Conservation (phyloP, 2,888 invertebrate species). For the Uloborus plumipes region DNA sequence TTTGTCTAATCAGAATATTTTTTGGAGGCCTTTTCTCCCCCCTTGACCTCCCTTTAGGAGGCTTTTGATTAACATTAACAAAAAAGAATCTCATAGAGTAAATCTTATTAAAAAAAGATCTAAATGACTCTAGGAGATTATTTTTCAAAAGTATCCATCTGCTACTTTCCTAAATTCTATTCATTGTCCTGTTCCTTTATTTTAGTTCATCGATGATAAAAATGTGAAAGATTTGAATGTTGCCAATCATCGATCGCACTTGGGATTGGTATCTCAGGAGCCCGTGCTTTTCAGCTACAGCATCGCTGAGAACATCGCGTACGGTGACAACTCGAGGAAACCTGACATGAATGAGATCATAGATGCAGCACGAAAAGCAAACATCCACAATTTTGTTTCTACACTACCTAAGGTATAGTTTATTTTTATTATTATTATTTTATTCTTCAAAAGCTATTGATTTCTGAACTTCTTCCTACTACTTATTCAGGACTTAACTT, state of each 20-base stretch:
- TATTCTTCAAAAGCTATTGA: too few species aligned
- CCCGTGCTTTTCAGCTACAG: constrained; percentile 90
- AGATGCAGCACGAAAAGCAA: constrained; percentile 63
- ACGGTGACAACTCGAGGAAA: constrained; percentile 80
- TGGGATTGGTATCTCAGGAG: constrained; percentile 94
- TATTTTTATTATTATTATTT: too few species aligned
- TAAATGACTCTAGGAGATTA: too few species aligned
- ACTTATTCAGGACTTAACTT: too few species aligned
- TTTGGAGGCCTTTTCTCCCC: too few species aligned
- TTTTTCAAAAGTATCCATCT: not conserved
- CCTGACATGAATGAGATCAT: constrained; percentile 62
- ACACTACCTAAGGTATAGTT: constrained; percentile 55
- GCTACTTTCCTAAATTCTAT: not conserved
- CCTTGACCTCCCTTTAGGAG: too few species aligned
- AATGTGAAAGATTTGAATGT: constrained; percentile 80
- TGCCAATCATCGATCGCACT: constrained; percentile 79
- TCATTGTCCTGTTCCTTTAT: not conserved
- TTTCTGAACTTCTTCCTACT: too few species aligned
- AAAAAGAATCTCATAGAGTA: too few species aligned
- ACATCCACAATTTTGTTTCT: constrained; percentile 65
- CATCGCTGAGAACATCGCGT: constrained; percentile 91
- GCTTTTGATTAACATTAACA: too few species aligned
- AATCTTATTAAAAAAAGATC: too few species aligned
- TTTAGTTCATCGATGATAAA: constrained; percentile 69
- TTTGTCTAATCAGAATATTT: too few species aligned